These are phyloP conservation scores for Dynastes grantii DNA, from an alignment of 2,888 invertebrate genomes.

Conservation along the genomic window DNA sequence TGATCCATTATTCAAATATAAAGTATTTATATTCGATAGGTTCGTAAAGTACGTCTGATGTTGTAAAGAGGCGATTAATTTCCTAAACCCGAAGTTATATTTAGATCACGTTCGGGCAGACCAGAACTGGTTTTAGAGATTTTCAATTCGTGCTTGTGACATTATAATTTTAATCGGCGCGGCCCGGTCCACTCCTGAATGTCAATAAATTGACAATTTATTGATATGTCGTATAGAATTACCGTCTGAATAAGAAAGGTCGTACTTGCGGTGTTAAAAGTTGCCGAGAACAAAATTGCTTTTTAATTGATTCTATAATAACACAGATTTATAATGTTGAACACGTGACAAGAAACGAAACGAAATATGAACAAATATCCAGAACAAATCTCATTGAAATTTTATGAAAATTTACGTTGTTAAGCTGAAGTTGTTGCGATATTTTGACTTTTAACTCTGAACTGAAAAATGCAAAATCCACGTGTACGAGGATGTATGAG, in stretches of 20 bases:
- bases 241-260: neutral
- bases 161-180: conserved; percentile 42
- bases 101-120: conserved; percentile 19
- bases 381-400: too few species aligned
- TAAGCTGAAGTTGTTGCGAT: too few species aligned
- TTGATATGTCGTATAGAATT: conserved; percentile 12
- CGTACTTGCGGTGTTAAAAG: conserved; percentile 1
- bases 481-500: too few species aligned
- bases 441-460: too few species aligned
- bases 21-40: neutral
- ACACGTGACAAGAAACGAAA: too few species aligned
- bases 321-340: too few species aligned
- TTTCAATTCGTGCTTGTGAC: conserved; percentile 27
- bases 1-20: neutral
- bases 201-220: conserved; percentile 35
- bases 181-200: conserved; percentile 30
- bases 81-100: conserved; percentile 13
- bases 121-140: conserved; percentile 31
- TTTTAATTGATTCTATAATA: conserved; percentile 21
- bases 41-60: conserved; percentile 26
- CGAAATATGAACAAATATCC: too few species aligned
- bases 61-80: conserved; percentile 10
- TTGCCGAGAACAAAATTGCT: conserved; percentile 4
- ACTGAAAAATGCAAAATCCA: too few species aligned
- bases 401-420: too few species aligned